These are phyloP conservation scores for Trachelus stipa DNA, from an alignment of 2,888 invertebrate genomes.

Conservation along the genomic window DNA sequence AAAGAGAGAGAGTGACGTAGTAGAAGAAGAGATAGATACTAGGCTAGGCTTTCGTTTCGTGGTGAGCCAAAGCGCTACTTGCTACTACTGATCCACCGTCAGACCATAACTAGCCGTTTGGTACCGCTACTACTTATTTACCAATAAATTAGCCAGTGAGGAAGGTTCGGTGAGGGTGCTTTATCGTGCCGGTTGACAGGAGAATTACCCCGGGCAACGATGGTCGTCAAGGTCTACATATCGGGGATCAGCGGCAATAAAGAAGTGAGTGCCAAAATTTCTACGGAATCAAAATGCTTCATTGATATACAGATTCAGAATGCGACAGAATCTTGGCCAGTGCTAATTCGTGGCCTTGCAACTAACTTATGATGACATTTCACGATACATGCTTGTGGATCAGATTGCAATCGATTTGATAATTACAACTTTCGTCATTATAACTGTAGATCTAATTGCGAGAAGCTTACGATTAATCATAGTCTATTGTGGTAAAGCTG, in stretches of 20 bases:
- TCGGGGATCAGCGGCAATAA: slow-evolving; percentile 95
- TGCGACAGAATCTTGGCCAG: slow-evolving; percentile 20
- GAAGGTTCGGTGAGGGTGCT: not conserved
- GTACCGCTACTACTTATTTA: slow-evolving; percentile 17
- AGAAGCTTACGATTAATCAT: not conserved
- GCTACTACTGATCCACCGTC: slow-evolving; percentile 20
- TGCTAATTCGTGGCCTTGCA: slow-evolving; percentile 14
- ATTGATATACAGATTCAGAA: slow-evolving; percentile 17
- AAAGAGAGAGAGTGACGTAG: slow-evolving; percentile 18
- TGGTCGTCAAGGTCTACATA: slow-evolving; percentile 92
- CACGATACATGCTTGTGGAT: slow-evolving; percentile 29
- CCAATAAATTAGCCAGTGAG: slow-evolving; percentile 4
- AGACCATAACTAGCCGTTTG: slow-evolving; percentile 36
- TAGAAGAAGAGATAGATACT: slow-evolving; percentile 13
- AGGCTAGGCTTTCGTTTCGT: slow-evolving; percentile 18
- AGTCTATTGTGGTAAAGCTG: not conserved
- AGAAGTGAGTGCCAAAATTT: slow-evolving; percentile 76
- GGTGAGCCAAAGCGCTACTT: slow-evolving; percentile 18
- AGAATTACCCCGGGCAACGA: slow-evolving; percentile 60
- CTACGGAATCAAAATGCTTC: not conserved
- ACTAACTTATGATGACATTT: slow-evolving; percentile 41
- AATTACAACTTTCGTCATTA: not conserved
- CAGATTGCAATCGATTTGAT: slow-evolving; percentile 25
- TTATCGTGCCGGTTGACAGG: slow-evolving; percentile 9
- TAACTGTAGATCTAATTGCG: not conserved